phyloP scores from a whole-genome alignment of 2,888 invertebrate genomes.

The Thelaira solivaga region DNA sequence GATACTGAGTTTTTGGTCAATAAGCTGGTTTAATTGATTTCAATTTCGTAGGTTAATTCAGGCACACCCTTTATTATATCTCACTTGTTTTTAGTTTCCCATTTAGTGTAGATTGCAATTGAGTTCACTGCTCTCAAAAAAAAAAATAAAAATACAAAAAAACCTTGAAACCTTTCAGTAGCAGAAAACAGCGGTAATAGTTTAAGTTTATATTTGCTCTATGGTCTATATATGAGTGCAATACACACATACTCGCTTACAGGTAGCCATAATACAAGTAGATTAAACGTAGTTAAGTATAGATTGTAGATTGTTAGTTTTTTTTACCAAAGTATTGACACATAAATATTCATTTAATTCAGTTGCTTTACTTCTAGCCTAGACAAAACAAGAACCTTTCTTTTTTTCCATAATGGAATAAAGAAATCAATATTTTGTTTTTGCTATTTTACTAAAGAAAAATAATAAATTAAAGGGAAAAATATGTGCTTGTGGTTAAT shows the following conservation, averaged over 20 bases:
- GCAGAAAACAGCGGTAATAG: neutral
- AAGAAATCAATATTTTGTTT: constrained; percentile 43
- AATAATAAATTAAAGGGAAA: neutral
- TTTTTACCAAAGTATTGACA: neutral
- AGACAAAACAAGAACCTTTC: neutral
- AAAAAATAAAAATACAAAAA: constrained; percentile 26
- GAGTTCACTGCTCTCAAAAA: constrained; percentile 55
- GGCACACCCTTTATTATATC: neutral
- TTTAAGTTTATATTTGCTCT: constrained; percentile 25
- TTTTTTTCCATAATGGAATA: constrained; percentile 3
- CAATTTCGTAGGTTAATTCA: too few species aligned
- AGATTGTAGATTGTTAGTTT: constrained; percentile 27
- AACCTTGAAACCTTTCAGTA: constrained; percentile 66
- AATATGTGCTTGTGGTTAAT: constrained; percentile 65
- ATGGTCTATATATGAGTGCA: too few species aligned
- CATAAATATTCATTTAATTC: constrained; percentile 10
- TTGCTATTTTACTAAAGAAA: neutral
- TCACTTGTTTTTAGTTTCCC: neutral
- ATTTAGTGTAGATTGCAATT: constrained; percentile 41
- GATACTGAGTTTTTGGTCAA: too few species aligned
- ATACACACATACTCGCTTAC: too few species aligned
- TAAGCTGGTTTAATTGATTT: too few species aligned
- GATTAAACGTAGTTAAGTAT: constrained; percentile 1
- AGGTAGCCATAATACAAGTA: too few species aligned
- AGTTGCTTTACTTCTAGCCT: constrained; percentile 32